Base-by-base conservation (phyloP, 2,113 vertebrate genomes). In the Phrynosoma blainvillii region DNA sequence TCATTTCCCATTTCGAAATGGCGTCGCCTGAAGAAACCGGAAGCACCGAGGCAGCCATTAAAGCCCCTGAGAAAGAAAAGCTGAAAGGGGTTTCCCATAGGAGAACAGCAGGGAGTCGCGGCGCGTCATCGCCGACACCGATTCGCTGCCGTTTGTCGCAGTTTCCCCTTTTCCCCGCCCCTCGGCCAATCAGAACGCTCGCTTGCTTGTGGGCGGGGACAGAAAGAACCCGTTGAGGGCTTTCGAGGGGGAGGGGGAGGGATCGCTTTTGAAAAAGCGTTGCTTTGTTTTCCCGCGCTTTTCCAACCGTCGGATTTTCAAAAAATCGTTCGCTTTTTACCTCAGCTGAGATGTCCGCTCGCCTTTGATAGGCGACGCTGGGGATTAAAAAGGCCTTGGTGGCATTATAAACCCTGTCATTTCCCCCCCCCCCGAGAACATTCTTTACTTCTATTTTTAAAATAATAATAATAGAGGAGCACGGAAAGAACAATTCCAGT, bases 91-190 rank as follows among this genome's bases (percentile, higher is more conserved):
- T 0, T 71, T 1, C 21, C 77, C 62, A 0, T 1, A 1, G 0
- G 8, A 8, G 9, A 40, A 30, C 54, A 0, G 87, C 93, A 94
- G 92, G 94, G 94, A 79, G 76, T 20, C 7, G 23, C 65, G 23
- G 5, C 30, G 36, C 36, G 36, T 36, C 36, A 36, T 36, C 36
- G 36, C 36, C 36, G 66, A 3, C 5, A 80, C 32, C 54, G 89
- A 94, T 92, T 95, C 94, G 94, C 54, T 78, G 84, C 52, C 84
- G 89, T 93, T 88, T 89, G 92, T 94, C 90, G 96, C 95, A 94
- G 74, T 91, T 66, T 23, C 93, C 84, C 23, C 52, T 85, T 88
- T 65, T 7, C 20, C 52, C 9, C 25, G 11, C 25, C 79, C 27
- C 36, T 18, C 30, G 11, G 2, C 70, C 74, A 78, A 56, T 23